A percentile compares a stretch with the other conserved stretches of the same genome.
phyloP scores from a whole-genome alignment of 2,113 vertebrate species.

The Octodon degus region DNA sequence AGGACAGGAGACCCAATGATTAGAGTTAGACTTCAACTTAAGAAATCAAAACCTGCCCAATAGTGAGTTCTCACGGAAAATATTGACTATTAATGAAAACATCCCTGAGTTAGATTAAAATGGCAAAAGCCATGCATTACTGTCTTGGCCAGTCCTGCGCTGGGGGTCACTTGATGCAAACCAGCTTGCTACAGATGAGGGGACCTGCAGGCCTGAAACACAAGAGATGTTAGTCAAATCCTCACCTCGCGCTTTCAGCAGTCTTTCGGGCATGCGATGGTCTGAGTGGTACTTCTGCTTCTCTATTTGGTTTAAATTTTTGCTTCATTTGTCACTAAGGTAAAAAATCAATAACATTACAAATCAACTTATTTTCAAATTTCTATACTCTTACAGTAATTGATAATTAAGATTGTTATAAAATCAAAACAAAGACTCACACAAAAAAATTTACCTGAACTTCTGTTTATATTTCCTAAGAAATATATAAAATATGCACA shows the following conservation, averaged over 20 bases:
- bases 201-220: background rate
- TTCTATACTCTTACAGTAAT: background rate
- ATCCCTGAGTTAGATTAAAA: background rate
- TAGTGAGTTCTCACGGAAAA: background rate
- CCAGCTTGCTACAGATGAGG: background rate
- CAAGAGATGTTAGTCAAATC: background rate
- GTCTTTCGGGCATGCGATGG: background rate
- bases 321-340: background rate
- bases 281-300: background rate
- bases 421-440: background rate
- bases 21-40: background rate
- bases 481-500: background rate
- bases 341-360: background rate
- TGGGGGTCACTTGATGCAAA: too few species aligned
- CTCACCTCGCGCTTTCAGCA: background rate
- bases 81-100: too few species aligned
- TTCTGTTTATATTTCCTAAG: background rate
- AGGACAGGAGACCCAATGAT: background rate
- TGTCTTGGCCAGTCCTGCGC: background rate
- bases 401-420: background rate
- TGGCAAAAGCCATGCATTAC: background rate
- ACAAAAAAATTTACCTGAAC: background rate
- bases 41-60: background rate
- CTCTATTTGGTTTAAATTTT: background rate
- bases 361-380: background rate